Percentiles rank a stretch among this genome's conserved stretches.
These are phyloP conservation scores for Tarsius wallacei DNA, from an alignment of 2,797 vertebrate species.

Conservation along the genomic window DNA sequence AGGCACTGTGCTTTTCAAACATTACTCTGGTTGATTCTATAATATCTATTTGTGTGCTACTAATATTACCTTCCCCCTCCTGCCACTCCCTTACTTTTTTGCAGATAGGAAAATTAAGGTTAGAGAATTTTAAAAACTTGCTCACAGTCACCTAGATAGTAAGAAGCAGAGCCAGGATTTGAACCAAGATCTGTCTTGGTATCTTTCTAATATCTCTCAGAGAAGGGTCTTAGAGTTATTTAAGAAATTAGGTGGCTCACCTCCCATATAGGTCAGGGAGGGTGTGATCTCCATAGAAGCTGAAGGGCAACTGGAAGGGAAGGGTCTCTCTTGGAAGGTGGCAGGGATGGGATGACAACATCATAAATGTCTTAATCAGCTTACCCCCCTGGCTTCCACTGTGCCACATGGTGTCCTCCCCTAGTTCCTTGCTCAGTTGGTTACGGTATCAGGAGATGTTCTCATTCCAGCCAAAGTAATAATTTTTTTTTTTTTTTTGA, in stretches of 20 bases:
- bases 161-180: neutral
- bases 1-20: neutral
- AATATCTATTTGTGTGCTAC: neutral
- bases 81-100: neutral
- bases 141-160: neutral
- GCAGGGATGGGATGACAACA: neutral
- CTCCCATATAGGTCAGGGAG: neutral
- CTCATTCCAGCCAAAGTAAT: constrained; percentile 5
- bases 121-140: neutral
- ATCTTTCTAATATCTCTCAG: neutral
- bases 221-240: neutral
- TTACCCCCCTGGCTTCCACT: neutral
- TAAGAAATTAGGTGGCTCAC: neutral
- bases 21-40: neutral
- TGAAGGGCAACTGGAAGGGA: neutral
- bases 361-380: neutral
- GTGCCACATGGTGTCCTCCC: neutral
- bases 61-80: neutral
- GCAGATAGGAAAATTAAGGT: too few species aligned
- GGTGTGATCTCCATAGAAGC: neutral
- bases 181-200: constrained; percentile 32
- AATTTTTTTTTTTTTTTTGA: too few species aligned
- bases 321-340: neutral
- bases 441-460: neutral
- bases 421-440: neutral